Percentiles rank a stretch among this genome's conserved stretches.
These are phyloP conservation scores for Ophion slaviceki DNA, from an alignment of 2,888 invertebrate genomes.

Conservation along the genomic window DNA sequence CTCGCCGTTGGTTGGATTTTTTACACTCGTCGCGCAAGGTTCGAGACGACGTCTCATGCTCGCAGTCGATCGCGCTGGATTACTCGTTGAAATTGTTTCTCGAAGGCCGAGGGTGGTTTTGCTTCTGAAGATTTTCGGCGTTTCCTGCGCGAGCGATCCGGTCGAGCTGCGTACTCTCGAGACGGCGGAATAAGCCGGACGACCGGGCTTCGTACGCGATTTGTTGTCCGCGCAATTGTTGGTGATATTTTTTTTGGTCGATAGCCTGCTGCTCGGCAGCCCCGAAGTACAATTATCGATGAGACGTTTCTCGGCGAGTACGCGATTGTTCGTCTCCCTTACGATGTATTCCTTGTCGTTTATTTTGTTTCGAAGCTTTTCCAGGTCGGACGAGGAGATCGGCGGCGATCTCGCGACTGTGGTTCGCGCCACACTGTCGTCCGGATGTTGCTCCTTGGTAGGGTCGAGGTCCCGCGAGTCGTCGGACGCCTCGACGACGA, in stretches of 20 bases:
- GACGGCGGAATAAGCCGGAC: slow-evolving; percentile 84
- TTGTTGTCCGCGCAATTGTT: slow-evolving; percentile 26
- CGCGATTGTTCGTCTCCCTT: slow-evolving; percentile 40
- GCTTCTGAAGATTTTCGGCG: slow-evolving; percentile 78
- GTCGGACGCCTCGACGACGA: slow-evolving; percentile 27
- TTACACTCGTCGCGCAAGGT: slow-evolving; percentile 32
- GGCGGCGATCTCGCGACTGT: slow-evolving; percentile 25
- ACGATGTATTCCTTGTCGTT: slow-evolving; percentile 58
- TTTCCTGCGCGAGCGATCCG: slow-evolving; percentile 65
- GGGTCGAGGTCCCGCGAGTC: slow-evolving; percentile 46
- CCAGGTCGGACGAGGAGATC: slow-evolving; percentile 65
- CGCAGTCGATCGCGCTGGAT: slow-evolving; percentile 76
- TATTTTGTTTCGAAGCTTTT: slow-evolving; percentile 75
- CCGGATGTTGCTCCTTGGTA: slow-evolving; percentile 67
- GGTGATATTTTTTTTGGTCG: slow-evolving; percentile 13
- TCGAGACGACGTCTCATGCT: slow-evolving; percentile 75
- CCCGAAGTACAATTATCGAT: slow-evolving; percentile 18
- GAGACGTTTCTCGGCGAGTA: slow-evolving; percentile 36
- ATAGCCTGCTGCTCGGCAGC: background rate
- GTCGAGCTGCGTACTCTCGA: slow-evolving; percentile 77
- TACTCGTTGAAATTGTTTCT: slow-evolving; percentile 66
- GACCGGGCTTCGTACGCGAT: slow-evolving; percentile 63
- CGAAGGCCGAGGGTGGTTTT: slow-evolving; percentile 80
- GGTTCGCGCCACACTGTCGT: slow-evolving; percentile 39
- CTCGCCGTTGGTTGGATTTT: slow-evolving; percentile 68